Evolutionary conservation across 2,888 invertebrate species (phyloP), one percentile per base, ranked within the genome.

Genomic region (Sminthurinus aureus): DNA sequence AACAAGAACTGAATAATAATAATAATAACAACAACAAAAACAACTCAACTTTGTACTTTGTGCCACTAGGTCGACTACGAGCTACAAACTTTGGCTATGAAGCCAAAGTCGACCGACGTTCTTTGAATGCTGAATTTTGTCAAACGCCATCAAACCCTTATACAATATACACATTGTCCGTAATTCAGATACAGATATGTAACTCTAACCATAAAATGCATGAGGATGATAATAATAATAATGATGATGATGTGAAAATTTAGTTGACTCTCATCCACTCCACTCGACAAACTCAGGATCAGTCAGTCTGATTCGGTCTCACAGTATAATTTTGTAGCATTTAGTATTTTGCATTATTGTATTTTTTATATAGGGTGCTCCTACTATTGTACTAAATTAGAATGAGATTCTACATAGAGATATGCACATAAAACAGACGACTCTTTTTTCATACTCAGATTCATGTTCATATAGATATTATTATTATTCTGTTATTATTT

Each of bases 321-420:
- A 22, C 66, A 79, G 6, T 69, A 38, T 67, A 79, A 79, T 79
- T 79, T 79, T 79, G 69, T 79, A 69, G 67, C 79, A 71, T 79
- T 71, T 79, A 71, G 71, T 69, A 69, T 79, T 38, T 38, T 4
- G 38, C 6, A 38, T 38, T 38, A 38, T 38, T 38, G n/a, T n/a
- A n/a, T n/a, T n/a, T n/a, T n/a, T n/a, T n/a, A n/a, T 38, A 38
- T 38, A 38, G 38, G 38, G 38, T 38, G 38, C 38, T 38, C 38
- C 38, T 38, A 38, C 38, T 6, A 79, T 79, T 79, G 79, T 79
- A 69, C 69, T 79, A 51, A 79, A 79, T 79, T 79, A 79, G 79
- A 71, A 24, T 79, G 79, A 38, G 38, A 38, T 38, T 38, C 38
- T 38, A 38, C 38, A 38, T 38, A 4, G 38, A 38, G 38, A 38